phyloP scores from a whole-genome alignment of 64 coral and sea anemone species.

The Stichodactyla helianthus region DNA sequence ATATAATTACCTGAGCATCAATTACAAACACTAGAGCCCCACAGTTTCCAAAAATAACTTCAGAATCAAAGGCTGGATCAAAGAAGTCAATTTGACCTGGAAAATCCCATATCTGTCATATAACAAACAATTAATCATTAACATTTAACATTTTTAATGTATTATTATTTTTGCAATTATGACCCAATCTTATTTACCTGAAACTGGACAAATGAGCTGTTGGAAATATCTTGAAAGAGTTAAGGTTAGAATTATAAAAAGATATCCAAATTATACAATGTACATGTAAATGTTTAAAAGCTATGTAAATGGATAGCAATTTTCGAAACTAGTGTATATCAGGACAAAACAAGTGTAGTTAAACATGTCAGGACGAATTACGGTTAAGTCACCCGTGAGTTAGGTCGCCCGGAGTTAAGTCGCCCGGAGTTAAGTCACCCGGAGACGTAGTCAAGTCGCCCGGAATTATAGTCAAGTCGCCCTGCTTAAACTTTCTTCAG shows the following conservation, averaged over 20 bases:
- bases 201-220: constrained; percentile 99
- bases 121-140: not conserved
- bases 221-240: constrained; percentile 87
- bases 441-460: too few relatives aligned
- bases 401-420: too few relatives aligned
- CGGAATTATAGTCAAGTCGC: too few relatives aligned
- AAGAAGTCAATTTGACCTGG: constrained; percentile 99
- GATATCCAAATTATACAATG: not conserved
- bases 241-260: constrained; percentile 26
- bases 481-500: too few relatives aligned
- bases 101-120: constrained; percentile 97
- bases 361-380: too few relatives aligned
- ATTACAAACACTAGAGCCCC: constrained; percentile 96
- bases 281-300: not conserved
- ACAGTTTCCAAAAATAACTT: constrained; percentile 93
- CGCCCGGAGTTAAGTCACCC: too few relatives aligned
- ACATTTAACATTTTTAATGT: not conserved
- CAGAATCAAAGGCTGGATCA: constrained; percentile 99
- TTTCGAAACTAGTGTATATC: too few relatives aligned
- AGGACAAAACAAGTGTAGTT: too few relatives aligned
- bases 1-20: constrained; percentile 81
- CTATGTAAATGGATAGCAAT: too few relatives aligned
- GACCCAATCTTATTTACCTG: constrained; percentile 43
- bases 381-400: too few relatives aligned
- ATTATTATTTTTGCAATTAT: not conserved